Conservation (phyloP, 2,797 vertebrate species). For the Sebastes wilsoni region DNA sequence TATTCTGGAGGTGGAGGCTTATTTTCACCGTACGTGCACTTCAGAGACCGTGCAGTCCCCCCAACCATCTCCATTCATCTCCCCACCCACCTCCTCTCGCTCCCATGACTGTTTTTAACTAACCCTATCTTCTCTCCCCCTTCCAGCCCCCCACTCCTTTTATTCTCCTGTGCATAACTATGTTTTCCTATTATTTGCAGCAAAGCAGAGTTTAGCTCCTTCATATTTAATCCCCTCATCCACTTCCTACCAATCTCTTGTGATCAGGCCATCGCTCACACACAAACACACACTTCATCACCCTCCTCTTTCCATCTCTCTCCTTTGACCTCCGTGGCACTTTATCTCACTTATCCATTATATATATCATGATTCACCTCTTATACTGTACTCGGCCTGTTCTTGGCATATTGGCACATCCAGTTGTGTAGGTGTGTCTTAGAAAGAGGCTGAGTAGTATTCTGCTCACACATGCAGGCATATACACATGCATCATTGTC, state of each 20-base stretch:
- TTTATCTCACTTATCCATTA: slow-evolving; percentile 66
- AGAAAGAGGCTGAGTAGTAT: slow-evolving; percentile 52
- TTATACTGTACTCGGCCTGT: slow-evolving; percentile 21
- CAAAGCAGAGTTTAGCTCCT: slow-evolving; percentile 58
- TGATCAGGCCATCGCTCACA: slow-evolving; percentile 34
- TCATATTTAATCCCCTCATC: slow-evolving; percentile 76
- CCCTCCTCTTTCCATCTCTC: slow-evolving; percentile 26
- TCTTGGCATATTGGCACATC: slow-evolving; percentile 43
- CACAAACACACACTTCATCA: slow-evolving; percentile 20
- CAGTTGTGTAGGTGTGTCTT: slow-evolving; percentile 30
- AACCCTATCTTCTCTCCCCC: slow-evolving; percentile 4
- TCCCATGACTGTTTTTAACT: slow-evolving; percentile 42
- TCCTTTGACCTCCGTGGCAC: slow-evolving; percentile 35
- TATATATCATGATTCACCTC: slow-evolving; percentile 54
- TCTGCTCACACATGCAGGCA: slow-evolving; percentile 54
- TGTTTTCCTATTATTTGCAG: slow-evolving; percentile 52
- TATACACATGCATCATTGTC: slow-evolving; percentile 75
- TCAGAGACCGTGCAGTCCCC: slow-evolving; percentile 48
- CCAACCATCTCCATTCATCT: slow-evolving; percentile 52
- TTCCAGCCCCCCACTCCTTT: neutral
- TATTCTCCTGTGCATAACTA: slow-evolving; percentile 52
- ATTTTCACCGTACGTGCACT: slow-evolving; percentile 61
- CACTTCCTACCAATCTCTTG: slow-evolving; percentile 23
- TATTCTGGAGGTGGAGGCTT: slow-evolving; percentile 61
- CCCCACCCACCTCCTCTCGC: slow-evolving; percentile 25